These are phyloP conservation scores for Myrmophylax atrothorax DNA, from an alignment of 2,113 vertebrate genomes.

Conservation along the genomic window DNA sequence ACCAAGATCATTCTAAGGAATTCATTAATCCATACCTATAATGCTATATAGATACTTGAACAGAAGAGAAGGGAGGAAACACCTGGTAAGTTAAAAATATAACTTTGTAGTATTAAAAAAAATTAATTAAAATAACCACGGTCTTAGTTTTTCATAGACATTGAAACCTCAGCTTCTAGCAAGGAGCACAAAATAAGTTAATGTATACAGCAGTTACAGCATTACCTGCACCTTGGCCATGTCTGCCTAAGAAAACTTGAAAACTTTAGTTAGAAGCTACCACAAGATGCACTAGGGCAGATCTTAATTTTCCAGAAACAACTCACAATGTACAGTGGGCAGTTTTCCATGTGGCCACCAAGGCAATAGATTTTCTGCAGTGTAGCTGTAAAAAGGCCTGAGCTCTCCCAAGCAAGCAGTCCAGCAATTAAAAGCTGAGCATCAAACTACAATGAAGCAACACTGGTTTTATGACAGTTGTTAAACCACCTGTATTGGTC, in stretches of 20 bases:
- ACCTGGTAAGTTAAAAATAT: neutral
- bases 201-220: neutral
- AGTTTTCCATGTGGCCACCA: neutral
- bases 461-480: neutral
- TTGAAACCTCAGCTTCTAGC: neutral
- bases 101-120: neutral
- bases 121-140: neutral
- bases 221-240: neutral
- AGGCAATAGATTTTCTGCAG: neutral
- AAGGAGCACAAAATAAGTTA: neutral
- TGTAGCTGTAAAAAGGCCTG: neutral
- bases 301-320: neutral
- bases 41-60: neutral
- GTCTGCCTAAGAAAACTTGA: neutral
- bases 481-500: neutral
- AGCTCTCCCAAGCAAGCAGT: neutral
- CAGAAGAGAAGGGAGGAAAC: neutral
- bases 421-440: neutral
- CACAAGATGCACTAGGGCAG: neutral
- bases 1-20: neutral
- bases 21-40: neutral
- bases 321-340: neutral
- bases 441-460: constrained; percentile 6
- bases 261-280: neutral
- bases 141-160: neutral